These are phyloP conservation scores for Agonopterix subpropinquella DNA, from an alignment of 2,888 invertebrate species.

Conservation along the genomic window DNA sequence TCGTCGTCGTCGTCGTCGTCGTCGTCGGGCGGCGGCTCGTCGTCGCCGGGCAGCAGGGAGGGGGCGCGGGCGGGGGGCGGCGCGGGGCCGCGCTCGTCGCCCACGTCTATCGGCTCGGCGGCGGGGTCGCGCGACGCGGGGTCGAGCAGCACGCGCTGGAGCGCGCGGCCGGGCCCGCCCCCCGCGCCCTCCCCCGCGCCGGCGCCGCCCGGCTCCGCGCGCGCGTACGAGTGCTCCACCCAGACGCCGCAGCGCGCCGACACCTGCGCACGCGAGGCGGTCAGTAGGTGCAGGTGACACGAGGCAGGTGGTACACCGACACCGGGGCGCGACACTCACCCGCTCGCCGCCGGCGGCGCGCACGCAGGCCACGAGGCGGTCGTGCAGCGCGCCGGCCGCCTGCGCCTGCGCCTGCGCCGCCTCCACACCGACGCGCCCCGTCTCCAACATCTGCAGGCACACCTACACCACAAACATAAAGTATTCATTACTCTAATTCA, in stretches of 20 bases:
- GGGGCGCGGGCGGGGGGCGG: neutral
- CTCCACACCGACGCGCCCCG: neutral
- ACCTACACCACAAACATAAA: neutral
- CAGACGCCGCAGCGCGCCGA: slow-evolving; percentile 36
- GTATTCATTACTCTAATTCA: neutral
- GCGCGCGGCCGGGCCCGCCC: slow-evolving; percentile 21
- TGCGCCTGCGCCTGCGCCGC: slow-evolving; percentile 14
- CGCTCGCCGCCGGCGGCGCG: slow-evolving; percentile 33
- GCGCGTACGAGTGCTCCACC: slow-evolving; percentile 62
- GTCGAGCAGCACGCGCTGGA: slow-evolving; percentile 33
- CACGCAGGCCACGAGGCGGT: slow-evolving; percentile 52
- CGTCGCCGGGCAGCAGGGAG: slow-evolving; percentile 3
- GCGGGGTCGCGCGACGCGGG: slow-evolving; percentile 15
- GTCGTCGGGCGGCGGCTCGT: slow-evolving; percentile 7
- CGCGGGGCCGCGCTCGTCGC: slow-evolving; percentile 14
- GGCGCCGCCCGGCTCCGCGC: slow-evolving; percentile 22
- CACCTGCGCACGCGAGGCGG: neutral
- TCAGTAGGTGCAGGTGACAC: neutral
- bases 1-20: slow-evolving; percentile 3
- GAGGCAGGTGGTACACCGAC: neutral
- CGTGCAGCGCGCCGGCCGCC: slow-evolving; percentile 34
- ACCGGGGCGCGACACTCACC: slow-evolving; percentile 16
- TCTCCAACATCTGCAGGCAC: neutral
- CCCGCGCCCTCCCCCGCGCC: slow-evolving; percentile 15
- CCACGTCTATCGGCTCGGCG: slow-evolving; percentile 13